Evolutionary conservation across 2,888 invertebrate genomes (phyloP).

Genomic region (Drosophila atripex): DNA sequence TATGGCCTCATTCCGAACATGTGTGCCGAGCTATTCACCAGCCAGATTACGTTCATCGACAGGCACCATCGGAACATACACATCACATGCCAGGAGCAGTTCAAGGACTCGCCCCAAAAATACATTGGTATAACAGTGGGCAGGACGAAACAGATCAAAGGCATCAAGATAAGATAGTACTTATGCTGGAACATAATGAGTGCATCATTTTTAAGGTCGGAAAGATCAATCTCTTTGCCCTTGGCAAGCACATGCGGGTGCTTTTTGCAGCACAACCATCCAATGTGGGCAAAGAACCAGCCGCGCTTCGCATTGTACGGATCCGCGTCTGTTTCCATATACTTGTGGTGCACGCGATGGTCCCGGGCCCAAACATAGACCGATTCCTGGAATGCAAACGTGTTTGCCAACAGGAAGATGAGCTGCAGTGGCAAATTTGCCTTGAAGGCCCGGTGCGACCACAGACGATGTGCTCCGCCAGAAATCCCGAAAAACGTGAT

Average conservation of each 20-base stretch:
- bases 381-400: constrained; percentile 94
- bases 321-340: constrained; percentile 96
- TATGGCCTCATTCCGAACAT: constrained; percentile 90
- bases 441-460: constrained; percentile 98
- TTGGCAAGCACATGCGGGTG: constrained; percentile 89
- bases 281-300: constrained; percentile 98
- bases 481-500: constrained; percentile 90
- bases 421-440: constrained; percentile 94
- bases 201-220: constrained; percentile 92
- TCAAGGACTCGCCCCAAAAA: constrained; percentile 90
- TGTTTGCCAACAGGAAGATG: constrained; percentile 92
- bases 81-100: constrained; percentile 87
- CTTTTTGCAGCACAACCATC: constrained; percentile 95
- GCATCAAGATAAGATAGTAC: constrained; percentile 91
- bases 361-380: constrained; percentile 91
- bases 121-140: constrained; percentile 91
- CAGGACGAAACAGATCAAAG: constrained; percentile 89
- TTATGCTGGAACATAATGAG: constrained; percentile 94
- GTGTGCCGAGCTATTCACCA: constrained; percentile 95
- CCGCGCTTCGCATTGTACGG: constrained; percentile 96
- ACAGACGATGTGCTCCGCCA: constrained; percentile 98
- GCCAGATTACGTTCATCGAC: constrained; percentile 93
- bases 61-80: constrained; percentile 91
- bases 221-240: constrained; percentile 93
- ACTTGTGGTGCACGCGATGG: constrained; percentile 95